Evolutionary conservation across 1,140 invertebrate species (phyloP).

Genomic region (Harlomillsia oculata): DNA sequence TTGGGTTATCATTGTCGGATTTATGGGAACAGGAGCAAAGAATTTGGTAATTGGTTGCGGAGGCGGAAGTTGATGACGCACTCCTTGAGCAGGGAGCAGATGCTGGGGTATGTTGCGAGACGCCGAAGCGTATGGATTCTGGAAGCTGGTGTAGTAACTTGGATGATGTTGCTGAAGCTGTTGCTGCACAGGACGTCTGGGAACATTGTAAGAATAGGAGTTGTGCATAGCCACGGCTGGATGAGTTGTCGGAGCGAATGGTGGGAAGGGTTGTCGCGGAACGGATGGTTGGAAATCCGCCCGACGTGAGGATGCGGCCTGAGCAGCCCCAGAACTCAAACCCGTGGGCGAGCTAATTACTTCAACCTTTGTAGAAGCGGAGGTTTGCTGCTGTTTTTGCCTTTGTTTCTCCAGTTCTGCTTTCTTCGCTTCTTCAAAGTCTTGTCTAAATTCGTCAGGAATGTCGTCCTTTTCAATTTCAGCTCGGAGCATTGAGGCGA

Average conservation of each 20-base stretch:
- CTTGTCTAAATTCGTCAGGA: constrained; percentile 28
- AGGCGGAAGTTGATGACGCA: not conserved
- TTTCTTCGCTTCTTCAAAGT: constrained; percentile 19
- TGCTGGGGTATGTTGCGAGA: too few species aligned
- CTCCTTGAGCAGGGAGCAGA: too few species aligned
- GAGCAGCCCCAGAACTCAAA: not conserved
- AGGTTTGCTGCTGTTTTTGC: not conserved
- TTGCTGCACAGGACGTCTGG: not conserved
- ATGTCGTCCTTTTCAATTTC: constrained; percentile 34
- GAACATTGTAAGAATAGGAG: not conserved
- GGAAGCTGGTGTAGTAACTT: not conserved
- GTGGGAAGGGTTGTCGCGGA: not conserved
- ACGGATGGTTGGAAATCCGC: not conserved
- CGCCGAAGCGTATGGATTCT: too few species aligned
- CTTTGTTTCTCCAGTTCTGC: not conserved
- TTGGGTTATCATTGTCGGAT: constrained; percentile 24
- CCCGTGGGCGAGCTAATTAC: too few species aligned
- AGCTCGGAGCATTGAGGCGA: constrained; percentile 25
- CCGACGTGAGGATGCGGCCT: not conserved
- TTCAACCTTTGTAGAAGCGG: not conserved
- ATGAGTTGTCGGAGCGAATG: not conserved
- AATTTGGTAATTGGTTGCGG: constrained; percentile 15
- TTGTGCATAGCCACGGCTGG: not conserved
- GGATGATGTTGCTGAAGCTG: not conserved
- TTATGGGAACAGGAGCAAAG: constrained; percentile 23